Evolutionary conservation across 2,888 invertebrate genomes (phyloP), one percentile per base, ranked within the genome.

Genomic region (Stegophylla sp.): DNA sequence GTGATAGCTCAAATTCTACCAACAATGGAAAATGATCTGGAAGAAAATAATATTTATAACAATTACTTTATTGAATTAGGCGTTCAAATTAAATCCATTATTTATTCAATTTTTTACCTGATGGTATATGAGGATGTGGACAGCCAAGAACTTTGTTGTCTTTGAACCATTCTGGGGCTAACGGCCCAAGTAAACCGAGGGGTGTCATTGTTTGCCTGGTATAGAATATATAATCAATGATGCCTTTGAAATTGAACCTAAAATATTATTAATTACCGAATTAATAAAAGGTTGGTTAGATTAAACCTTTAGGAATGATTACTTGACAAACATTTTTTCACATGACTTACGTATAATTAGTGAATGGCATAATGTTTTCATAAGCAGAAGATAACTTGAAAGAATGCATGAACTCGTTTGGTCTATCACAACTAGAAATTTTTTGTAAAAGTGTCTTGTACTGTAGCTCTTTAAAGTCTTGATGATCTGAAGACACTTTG

Each of bases 171-270:
- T 95, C 94, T 85, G 92, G 91, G 83, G 97, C 97, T 82, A 98
- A 89, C 1, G 98, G 96, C 1, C 99, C 99, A 77, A 99, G 89
- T 79, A 98, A 90, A 82, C 98, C 98, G 82, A 98, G 89, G 41
- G 97, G 95, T 85, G 94, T 94, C 94, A 99, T 95, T 86, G 94
- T 94, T 87, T 95, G 94, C 87, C 95, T 95, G 84, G 97, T 95
- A 88, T 95, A 97, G 90, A 99, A 98, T 88, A 99, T 97, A 90
- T 99, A 99, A 89, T 99, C 99, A 86, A 99, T 99, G 87, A 98
- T 96, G 85, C 98, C 99, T 88, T 98, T 97, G 89, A 99, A 99
- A 88, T 99, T 98, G 88, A 96, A 97, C 86, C 96, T 96, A 90
- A 53, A 75, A 73, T 43, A 82, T 23, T 45, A 41, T n/a, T n/a